Evolutionary conservation across 2,113 vertebrate species (phyloP), one percentile per base, ranked within the genome.

Genomic region (Theropithecus gelada): DNA sequence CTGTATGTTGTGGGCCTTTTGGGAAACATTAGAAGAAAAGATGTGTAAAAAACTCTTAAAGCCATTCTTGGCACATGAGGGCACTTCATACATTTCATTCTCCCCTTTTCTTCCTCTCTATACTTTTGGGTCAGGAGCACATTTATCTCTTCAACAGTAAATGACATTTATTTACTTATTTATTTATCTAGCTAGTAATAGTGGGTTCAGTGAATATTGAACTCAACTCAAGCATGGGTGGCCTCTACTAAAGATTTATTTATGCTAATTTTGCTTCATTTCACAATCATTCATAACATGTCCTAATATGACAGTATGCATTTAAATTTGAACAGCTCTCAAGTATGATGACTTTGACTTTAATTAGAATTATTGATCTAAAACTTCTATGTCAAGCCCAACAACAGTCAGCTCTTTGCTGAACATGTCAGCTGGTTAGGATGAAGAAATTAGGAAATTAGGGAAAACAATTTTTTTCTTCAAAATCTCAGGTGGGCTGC

Each of bases 381-480:
- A 93, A 20, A 4, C 20, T 96, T 88, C 75, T 48, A 2, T 40
- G 22, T 93, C 93, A 93, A 89, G 87, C 40, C 32, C 48, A 97
- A 48, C 2, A 38, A 32, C 12, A 94, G 68, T 43, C 66, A 82
- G 76, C 18, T 32, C 45, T 81, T 64, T 52, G 18, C 76, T 85
- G 59, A 91, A 40, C 50, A 68, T 68, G 48, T 61, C 61, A 81
- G 80, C 50, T 88, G 20, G 45, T 88, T 61, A 83, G 16, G 35
- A 85, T 75, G 57, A 48, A 94, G 27, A 94, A 93, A 83, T 83
- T 80, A 82, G n/a, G 32, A 82, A 73, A 97, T 61, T 55, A 55
- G 20, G 30, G 38, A 61, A 91, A 91, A 84, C 48, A 75, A 6
- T 14, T 45, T 79, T 90, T 92, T 91, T 43, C 35, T 48, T 55